phyloP scores from a whole-genome alignment of 2,113 vertebrate species.

The Rhabdomys dilectus region DNA sequence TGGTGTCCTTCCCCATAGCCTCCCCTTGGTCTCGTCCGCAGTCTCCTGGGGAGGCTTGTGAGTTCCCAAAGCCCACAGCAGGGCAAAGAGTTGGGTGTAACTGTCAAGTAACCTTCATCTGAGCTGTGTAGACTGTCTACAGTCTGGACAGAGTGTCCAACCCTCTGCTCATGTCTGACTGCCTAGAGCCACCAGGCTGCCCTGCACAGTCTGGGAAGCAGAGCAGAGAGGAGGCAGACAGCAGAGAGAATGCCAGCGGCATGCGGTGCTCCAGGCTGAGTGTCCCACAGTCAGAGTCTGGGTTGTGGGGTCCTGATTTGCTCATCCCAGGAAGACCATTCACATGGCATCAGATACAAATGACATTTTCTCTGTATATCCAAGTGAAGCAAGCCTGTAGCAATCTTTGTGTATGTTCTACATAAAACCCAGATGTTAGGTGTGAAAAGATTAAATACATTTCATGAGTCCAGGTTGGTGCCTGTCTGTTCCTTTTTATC shows the following conservation, averaged over 20 bases:
- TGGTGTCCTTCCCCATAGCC: background rate
- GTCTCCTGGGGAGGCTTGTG: background rate
- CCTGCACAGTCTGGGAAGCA: background rate
- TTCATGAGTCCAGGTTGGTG: background rate
- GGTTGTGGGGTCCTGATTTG: background rate
- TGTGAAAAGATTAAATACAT: background rate
- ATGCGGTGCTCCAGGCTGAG: background rate
- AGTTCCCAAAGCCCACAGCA: background rate
- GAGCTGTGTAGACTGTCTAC: background rate
- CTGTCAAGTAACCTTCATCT: background rate
- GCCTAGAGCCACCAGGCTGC: background rate
- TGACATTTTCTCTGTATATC: background rate
- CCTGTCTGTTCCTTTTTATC: fast-evolving
- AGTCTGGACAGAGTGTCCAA: background rate
- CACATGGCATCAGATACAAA: background rate
- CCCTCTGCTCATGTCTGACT: background rate
- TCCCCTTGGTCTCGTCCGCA: background rate
- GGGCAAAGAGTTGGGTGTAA: background rate
- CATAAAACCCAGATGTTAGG: background rate
- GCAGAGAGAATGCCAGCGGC: background rate
- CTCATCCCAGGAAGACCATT: background rate
- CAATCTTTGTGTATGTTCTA: background rate
- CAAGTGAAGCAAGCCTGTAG: background rate
- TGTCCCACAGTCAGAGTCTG: background rate
- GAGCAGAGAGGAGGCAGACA: background rate